phyloP scores from a whole-genome alignment of 2,113 vertebrate species.

The Triplophysa siluroides region DNA sequence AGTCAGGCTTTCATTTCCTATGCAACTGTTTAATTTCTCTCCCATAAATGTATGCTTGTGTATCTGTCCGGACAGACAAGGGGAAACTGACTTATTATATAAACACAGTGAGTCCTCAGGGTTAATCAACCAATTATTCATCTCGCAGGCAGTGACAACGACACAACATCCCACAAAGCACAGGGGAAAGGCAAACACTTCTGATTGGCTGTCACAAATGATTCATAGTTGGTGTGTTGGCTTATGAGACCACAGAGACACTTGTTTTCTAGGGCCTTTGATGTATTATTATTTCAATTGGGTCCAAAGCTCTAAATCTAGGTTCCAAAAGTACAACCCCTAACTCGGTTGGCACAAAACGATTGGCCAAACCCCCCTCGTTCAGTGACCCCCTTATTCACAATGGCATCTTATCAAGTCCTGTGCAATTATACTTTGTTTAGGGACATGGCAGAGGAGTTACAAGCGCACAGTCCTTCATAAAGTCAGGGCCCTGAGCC shows the following conservation, averaged over 20 bases:
- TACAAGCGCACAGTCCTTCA: neutral
- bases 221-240: conserved; percentile 54
- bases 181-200: conserved; percentile 48
- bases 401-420: conserved; percentile 66
- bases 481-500: conserved; percentile 1
- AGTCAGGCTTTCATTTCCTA: neutral
- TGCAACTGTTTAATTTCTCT: neutral
- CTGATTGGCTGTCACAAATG: conserved; percentile 61
- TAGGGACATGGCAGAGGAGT: conserved; percentile 5
- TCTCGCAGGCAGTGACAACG: conserved; percentile 38
- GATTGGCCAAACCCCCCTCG: conserved; percentile 27
- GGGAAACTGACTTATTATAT: conserved; percentile 13
- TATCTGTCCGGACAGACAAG: conserved; percentile 1
- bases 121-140: conserved; percentile 47
- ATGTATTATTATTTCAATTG: conserved; percentile 72
- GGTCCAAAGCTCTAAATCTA: conserved; percentile 56
- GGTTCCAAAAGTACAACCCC: conserved; percentile 9
- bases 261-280: conserved; percentile 66
- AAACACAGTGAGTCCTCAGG: conserved; percentile 31
- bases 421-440: conserved; percentile 43
- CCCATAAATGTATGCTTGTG: neutral
- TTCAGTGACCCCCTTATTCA: conserved; percentile 56
- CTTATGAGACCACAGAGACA: conserved; percentile 67
- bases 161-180: conserved; percentile 60
- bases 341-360: neutral